Percentiles rank a stretch among this genome's conserved stretches.
Evolutionary conservation across 1,140 invertebrate genomes (phyloP).

Genomic region (Drosophila kepulauana): DNA sequence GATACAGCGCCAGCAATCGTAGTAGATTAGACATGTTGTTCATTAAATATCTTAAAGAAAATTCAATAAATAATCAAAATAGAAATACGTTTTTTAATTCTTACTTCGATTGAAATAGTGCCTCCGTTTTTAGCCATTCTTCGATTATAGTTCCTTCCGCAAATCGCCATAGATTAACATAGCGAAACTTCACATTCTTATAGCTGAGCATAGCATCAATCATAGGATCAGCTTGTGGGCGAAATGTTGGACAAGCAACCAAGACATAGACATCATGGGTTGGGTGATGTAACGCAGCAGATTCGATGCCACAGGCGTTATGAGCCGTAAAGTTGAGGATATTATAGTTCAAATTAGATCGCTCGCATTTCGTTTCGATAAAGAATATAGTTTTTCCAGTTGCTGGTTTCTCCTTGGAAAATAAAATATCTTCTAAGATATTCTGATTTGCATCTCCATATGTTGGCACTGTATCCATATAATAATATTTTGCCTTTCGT

Average conservation of each 20-base stretch:
- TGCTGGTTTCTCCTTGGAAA: constrained; percentile 44
- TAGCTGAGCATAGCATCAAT: constrained; percentile 85
- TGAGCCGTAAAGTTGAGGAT: constrained; percentile 85
- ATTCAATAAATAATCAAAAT: background rate
- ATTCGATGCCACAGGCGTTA: constrained; percentile 89
- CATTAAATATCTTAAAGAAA: constrained; percentile 51
- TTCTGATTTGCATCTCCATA: background rate
- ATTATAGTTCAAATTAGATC: background rate
- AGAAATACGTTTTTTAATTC: background rate
- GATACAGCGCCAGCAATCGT: constrained; percentile 90
- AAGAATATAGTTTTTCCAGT: constrained; percentile 87
- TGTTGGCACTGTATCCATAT: background rate
- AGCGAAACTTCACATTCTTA: constrained; percentile 87
- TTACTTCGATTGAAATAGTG: constrained; percentile 86
- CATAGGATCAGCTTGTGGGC: constrained; percentile 22
- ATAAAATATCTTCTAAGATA: background rate
- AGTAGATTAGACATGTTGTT: constrained; percentile 89
- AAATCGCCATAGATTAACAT: constrained; percentile 87
- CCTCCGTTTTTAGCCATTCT: constrained; percentile 86
- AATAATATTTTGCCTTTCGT: background rate
- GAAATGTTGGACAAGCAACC: constrained; percentile 85
- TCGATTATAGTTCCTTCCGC: constrained; percentile 87
- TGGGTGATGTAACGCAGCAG: constrained; percentile 88
- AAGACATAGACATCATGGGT: constrained; percentile 86
- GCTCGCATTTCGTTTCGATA: constrained; percentile 86